These are phyloP conservation scores for Hemibagrus wyckioides DNA, from an alignment of 2,113 vertebrate genomes.

Conservation along the genomic window DNA sequence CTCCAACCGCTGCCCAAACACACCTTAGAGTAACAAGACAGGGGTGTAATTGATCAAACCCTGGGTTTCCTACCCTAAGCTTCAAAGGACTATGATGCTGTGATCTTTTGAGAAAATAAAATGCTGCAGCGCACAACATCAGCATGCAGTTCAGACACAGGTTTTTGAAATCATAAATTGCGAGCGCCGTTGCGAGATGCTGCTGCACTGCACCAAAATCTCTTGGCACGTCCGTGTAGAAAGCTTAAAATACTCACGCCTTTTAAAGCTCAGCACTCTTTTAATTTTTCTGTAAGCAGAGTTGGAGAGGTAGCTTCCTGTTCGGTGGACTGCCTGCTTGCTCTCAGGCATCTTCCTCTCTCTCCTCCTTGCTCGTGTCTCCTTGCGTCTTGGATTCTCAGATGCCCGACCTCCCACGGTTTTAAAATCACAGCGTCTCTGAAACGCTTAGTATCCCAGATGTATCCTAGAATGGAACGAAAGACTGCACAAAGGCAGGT, in stretches of 20 bases:
- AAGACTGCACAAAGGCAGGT: background rate
- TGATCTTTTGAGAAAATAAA: background rate
- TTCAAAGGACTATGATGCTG: background rate
- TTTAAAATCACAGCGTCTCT: background rate
- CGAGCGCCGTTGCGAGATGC: background rate
- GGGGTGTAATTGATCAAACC: background rate
- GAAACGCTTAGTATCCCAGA: background rate
- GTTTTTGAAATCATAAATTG: background rate
- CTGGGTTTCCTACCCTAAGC: background rate
- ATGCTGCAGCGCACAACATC: background rate
- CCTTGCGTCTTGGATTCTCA: background rate
- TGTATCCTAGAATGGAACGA: background rate
- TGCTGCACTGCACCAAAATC: slow-evolving; percentile 38
- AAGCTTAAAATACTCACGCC: slow-evolving; percentile 56
- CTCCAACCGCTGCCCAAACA: slow-evolving; percentile 78
- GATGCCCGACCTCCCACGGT: background rate
- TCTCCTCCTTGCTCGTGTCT: background rate
- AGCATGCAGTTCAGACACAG: background rate
- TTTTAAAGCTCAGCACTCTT: slow-evolving; percentile 61
- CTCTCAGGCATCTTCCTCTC: slow-evolving; percentile 56
- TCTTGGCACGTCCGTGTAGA: background rate
- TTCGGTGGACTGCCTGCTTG: slow-evolving; percentile 52
- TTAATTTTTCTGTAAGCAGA: slow-evolving; percentile 66
- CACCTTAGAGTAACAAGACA: slow-evolving; percentile 57
- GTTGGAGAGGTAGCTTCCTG: slow-evolving; percentile 59